A percentile compares a stretch with the other conserved stretches of the same genome.
These are phyloP conservation scores for Caenorhabditis imperialis DNA, from an alignment of 2,888 invertebrate genomes.

Conservation along the genomic window DNA sequence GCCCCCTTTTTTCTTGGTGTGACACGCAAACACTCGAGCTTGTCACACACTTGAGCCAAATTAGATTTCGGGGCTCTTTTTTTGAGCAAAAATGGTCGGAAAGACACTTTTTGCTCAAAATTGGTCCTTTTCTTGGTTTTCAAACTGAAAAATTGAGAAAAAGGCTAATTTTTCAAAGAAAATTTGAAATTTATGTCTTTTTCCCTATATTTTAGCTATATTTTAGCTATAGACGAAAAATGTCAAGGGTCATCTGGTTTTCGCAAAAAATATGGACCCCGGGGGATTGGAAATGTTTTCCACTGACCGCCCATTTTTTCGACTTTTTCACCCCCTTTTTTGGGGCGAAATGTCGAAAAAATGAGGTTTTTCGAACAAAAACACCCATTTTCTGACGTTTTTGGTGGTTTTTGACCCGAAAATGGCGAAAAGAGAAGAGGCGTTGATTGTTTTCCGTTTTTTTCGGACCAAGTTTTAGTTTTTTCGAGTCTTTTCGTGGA, in stretches of 20 bases:
- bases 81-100: no score
- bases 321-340: not conserved
- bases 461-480: no score
- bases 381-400: not conserved
- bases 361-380: not conserved
- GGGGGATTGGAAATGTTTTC: no score
- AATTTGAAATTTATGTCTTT: no score
- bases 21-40: slow-evolving; percentile 3
- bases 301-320: slow-evolving; percentile 31
- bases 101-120: no score
- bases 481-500: no score
- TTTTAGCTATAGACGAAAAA: slow-evolving; percentile 5
- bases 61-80: no score
- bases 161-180: no score
- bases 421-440: slow-evolving; percentile 3
- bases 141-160: no score
- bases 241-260: no score
- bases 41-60: not conserved
- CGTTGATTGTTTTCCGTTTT: slow-evolving; percentile 41
- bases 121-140: no score
- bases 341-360: slow-evolving; percentile 4
- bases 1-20: not conserved
- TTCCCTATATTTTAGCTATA: not conserved
- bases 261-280: no score
- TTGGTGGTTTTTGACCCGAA: not conserved